phyloP scores from a whole-genome alignment of 2,797 vertebrate species.

The Cetoscarus ocellatus region DNA sequence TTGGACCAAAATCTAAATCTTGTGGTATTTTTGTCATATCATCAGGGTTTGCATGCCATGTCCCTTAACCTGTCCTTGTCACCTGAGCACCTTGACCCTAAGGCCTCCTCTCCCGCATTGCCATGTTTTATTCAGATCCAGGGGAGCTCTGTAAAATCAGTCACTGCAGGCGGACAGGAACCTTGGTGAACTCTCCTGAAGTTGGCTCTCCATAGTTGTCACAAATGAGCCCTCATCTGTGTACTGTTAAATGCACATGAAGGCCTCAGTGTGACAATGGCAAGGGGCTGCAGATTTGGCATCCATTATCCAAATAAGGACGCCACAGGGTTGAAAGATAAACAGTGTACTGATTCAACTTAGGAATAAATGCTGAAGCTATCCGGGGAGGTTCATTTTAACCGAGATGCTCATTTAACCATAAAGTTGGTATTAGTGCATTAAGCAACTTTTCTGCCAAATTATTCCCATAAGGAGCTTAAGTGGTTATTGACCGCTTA shows the following conservation, averaged over 20 bases:
- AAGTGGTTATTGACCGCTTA: no score
- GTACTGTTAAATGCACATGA: constrained; percentile 37
- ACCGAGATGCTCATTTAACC: no score
- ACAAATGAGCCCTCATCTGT: constrained; percentile 14
- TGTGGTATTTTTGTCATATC: constrained; percentile 75
- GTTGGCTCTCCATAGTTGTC: constrained; percentile 31
- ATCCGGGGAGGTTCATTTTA: not conserved
- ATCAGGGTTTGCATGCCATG: constrained; percentile 47
- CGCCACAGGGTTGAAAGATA: constrained; percentile 77
- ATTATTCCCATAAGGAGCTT: no score
- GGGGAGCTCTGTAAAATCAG: constrained; percentile 87
- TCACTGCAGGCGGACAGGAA: constrained; percentile 69
- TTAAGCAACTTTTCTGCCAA: no score
- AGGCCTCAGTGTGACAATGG: constrained; percentile 68
- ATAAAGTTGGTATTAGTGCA: no score
- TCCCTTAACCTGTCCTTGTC: constrained; percentile 65
- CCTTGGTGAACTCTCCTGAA: constrained; percentile 52
- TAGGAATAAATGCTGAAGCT: not conserved
- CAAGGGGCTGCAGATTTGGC: constrained; percentile 82
- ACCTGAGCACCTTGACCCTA: constrained; percentile 79
- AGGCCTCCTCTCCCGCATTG: constrained; percentile 79
- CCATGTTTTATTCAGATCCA: constrained; percentile 90
- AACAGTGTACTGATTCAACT: constrained; percentile 58
- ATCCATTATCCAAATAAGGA: constrained; percentile 84
- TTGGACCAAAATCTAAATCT: constrained; percentile 17